Evolutionary conservation across 2,113 vertebrate genomes (phyloP).

Genomic region (Willisornis vidua): DNA sequence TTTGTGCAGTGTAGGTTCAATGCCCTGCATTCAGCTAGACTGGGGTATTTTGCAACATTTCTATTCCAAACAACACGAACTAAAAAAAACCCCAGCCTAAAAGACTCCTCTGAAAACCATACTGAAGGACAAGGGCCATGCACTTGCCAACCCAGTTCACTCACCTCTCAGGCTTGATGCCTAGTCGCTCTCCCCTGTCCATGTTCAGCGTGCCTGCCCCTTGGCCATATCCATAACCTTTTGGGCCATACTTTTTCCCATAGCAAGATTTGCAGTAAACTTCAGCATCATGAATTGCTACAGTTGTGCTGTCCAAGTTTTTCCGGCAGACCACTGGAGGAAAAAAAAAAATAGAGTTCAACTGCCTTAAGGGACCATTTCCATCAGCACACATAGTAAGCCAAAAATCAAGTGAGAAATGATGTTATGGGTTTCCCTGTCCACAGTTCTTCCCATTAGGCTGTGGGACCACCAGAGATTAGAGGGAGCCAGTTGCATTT

Average conservation of each 20-base stretch:
- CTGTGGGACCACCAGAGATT: not conserved
- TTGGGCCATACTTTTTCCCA: constrained; percentile 92
- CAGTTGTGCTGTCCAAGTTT: constrained; percentile 90
- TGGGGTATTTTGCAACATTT: not conserved
- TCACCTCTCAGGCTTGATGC: constrained; percentile 92
- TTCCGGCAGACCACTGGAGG: constrained; percentile 91
- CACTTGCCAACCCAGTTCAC: not conserved
- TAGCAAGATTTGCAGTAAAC: constrained; percentile 96
- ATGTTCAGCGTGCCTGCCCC: constrained; percentile 91
- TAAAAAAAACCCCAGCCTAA: not conserved
- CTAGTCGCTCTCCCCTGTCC: constrained; percentile 91
- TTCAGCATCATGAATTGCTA: constrained; percentile 89
- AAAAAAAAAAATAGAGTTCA: not conserved
- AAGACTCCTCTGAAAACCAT: not conserved
- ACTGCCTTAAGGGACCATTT: not conserved
- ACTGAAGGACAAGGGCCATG: not conserved
- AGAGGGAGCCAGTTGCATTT: not conserved
- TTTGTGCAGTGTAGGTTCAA: not conserved
- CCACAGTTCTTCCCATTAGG: not conserved
- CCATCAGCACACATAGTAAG: not conserved
- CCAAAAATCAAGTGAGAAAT: not conserved
- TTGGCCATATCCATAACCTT: constrained; percentile 93
- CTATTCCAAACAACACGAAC: not conserved
- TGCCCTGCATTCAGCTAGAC: not conserved
- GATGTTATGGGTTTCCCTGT: not conserved